Evolutionary conservation across 23 tunicate genomes (phyloP), one percentile per base, ranked within the genome.

Genomic region (Phallusia fumigata): DNA sequence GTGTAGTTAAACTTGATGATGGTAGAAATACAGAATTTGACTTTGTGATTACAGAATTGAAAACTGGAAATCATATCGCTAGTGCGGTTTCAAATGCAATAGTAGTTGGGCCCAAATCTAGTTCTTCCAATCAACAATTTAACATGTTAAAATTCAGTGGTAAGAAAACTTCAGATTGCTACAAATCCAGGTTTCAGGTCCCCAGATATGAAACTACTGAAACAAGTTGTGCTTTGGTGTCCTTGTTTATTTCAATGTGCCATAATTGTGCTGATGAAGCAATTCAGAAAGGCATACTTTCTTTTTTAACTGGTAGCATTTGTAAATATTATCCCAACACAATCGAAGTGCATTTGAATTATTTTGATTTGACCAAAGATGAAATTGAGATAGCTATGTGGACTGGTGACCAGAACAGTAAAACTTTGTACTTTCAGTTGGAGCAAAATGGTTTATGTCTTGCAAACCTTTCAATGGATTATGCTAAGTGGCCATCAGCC

Each of bases 181-280:
- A 58, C 69, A 58, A 8, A 58, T 58, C 26, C 28, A 58, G 69
- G 5, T 58, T 58, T 13, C 26, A 21, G 1, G 28, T 58, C 16
- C 69, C 69, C 28, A 22, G 69, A 24, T 58, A 21, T 58, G 69
- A 58, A 24, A 24, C 28, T 22, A 21, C 28, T 21, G 69, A 58
- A 21, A 21, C 69, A 22, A 24, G 28, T 58, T 21, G 28, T 58
- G 28, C 28, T 13, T 5, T 24, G 28, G 69, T 58, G 1, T 58
- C 15, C 16, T 24, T 58, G 69, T 58, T 58, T 24, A 58, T 58
- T 58, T 22, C 28, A 21, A 58, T 58, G 69, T 58, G 69, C 69
- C 69, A 58, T 24, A 58, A 58, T 24, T 58, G 69, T 24, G 69
- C 28, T 58, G 69, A 58, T 58, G 69, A 58, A 58, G 69, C 69